Conservation (phyloP, 2,797 vertebrate genomes). For the Clarias laeviceps region DNA sequence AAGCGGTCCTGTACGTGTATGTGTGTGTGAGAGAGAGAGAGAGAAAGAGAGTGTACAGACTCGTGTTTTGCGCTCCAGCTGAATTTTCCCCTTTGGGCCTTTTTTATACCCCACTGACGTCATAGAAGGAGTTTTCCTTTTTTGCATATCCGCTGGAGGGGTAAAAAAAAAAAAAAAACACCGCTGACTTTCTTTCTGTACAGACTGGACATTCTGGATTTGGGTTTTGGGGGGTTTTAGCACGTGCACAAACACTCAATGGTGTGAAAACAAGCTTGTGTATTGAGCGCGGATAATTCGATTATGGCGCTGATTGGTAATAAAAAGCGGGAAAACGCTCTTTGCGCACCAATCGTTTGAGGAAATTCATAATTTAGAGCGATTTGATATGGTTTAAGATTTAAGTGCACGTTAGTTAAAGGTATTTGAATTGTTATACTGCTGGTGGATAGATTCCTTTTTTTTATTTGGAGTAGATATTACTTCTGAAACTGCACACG, state of each 20-base stretch:
- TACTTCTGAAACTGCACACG: not conserved
- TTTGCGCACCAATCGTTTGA: not conserved
- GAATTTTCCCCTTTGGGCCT: slow-evolving; percentile 71
- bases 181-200: not conserved
- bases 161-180: not conserved
- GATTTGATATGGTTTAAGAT: not conserved
- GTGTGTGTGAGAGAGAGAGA: not conserved
- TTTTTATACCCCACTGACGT: slow-evolving; percentile 93
- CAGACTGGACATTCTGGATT: slow-evolving; percentile 14
- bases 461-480: not conserved
- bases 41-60: not conserved
- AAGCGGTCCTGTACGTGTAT: not conserved
- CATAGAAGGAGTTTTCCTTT: slow-evolving; percentile 71
- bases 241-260: slow-evolving; percentile 52
- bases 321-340: not conserved
- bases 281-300: slow-evolving; percentile 72
- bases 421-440: not conserved
- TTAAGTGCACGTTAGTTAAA: not conserved
- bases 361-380: not conserved
- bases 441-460: not conserved
- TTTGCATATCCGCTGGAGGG: slow-evolving; percentile 69
- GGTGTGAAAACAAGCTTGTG: slow-evolving; percentile 75
- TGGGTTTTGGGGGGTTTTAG: slow-evolving; percentile 2
- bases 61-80: slow-evolving; percentile 67
- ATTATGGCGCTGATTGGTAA: not conserved